Evolutionary conservation across 1,140 invertebrate species (phyloP).

Genomic region (Bombus affinis): DNA sequence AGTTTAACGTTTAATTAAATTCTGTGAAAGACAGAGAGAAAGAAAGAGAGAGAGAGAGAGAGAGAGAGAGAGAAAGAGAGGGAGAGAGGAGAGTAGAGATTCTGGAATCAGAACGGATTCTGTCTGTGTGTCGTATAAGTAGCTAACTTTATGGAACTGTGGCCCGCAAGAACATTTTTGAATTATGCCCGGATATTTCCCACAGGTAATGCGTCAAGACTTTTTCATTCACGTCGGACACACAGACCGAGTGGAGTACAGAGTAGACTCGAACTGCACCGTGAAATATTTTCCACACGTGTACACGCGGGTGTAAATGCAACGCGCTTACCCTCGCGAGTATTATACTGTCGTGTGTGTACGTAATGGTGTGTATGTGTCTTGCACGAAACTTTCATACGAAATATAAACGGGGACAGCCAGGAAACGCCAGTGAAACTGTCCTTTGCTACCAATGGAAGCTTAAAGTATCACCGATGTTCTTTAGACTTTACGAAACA

Average conservation of each 20-base stretch:
- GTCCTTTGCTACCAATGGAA: not conserved
- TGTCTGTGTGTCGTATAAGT: not conserved
- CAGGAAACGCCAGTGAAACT: not conserved
- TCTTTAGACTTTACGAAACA: not conserved
- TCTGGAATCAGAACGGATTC: conserved; percentile 31
- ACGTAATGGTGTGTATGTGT: not conserved
- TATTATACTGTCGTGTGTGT: not conserved
- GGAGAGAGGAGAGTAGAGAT: not conserved
- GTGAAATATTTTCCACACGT: conserved; percentile 11
- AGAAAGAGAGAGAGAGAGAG: not conserved
- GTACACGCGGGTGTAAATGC: not conserved
- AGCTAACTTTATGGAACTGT: conserved; percentile 13
- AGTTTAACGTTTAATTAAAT: conserved; percentile 64
- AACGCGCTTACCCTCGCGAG: not conserved
- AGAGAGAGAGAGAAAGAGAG: not conserved
- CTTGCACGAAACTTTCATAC: not conserved
- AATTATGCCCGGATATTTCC: conserved; percentile 43
- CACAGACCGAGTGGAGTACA: not conserved
- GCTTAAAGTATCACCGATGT: conserved; percentile 1
- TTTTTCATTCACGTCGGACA: conserved; percentile 37
- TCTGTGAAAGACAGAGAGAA: not conserved
- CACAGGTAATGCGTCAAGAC: conserved; percentile 15
- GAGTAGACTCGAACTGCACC: conserved; percentile 16
- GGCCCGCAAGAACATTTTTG: conserved; percentile 18
- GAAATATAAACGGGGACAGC: conserved; percentile 30